These are phyloP conservation scores for Cacatua alba DNA, from an alignment of 2,113 vertebrate species.

Conservation along the genomic window DNA sequence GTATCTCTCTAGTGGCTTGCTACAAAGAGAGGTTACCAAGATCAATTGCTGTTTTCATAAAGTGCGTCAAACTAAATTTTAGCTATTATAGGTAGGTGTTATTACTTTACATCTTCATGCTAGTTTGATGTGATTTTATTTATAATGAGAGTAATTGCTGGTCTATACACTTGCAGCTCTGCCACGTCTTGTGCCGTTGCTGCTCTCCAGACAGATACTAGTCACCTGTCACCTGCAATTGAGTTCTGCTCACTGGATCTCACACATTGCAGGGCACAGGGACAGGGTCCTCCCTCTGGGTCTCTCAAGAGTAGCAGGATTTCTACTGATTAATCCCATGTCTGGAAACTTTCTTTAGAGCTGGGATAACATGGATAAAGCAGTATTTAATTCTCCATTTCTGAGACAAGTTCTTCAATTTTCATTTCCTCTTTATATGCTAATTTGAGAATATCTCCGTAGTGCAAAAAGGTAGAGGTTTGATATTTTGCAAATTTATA, in stretches of 20 bases:
- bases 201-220: background rate
- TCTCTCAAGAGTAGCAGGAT: background rate
- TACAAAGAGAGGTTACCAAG: background rate
- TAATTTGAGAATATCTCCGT: background rate
- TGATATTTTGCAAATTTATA: background rate
- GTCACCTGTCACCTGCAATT: rapidly evolving
- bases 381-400: background rate
- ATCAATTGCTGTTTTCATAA: background rate
- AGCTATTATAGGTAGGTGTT: background rate
- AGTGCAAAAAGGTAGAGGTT: background rate
- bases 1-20: background rate
- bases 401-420: background rate
- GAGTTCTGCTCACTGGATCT: background rate
- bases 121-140: background rate
- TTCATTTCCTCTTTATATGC: background rate
- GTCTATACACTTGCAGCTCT: background rate
- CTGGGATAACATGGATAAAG: background rate
- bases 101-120: background rate
- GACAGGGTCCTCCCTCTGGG: background rate
- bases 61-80: background rate
- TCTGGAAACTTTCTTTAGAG: background rate
- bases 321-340: background rate
- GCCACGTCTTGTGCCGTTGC: rapidly evolving
- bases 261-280: no score
- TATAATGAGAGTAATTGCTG: background rate